Evolutionary conservation across 2,888 invertebrate genomes (phyloP), one percentile per base, ranked within the genome.

Genomic region (Tetheella fluctuosa): DNA sequence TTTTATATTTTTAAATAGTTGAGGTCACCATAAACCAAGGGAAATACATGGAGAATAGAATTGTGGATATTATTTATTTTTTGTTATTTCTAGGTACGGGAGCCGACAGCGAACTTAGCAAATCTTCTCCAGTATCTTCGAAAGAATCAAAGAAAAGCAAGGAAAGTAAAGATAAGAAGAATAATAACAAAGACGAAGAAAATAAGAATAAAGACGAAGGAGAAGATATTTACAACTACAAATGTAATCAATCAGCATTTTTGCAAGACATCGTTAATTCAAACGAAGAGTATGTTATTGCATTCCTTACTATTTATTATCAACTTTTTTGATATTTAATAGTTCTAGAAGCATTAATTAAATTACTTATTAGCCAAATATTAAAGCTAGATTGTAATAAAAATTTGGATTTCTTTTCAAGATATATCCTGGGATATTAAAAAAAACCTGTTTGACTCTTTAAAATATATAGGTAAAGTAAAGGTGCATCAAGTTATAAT

Each of bases 81-180:
- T n/a, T n/a, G n/a, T n/a, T n/a, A n/a, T 53, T 63, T 62, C 10
- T 37, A 91, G 90, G 90, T 53, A 83, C 92, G 88, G 96, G 95
- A n/a, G 95, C 96, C 5, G 97, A 96, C 58, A 97, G 97, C 81
- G 96, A 96, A 76, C 85, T 96, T 7, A 97, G 97, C 74, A 96
- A 97, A 82, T 96, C 96, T 0, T 97, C 97, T 0, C 96, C 95
- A 0, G 92, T 95, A 2, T 96, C 95, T 2, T 96, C 96, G 1
- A 96, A 96, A 77, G 97, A 97, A 79, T 96, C 96, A 0, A 96
- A 97, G 79, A 95, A 94, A 73, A 97, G 96, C 67, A 96, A 96
- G 84, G 96, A 96, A 10, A 91, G 91, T 48, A 96, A 95, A 88
- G 95, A 95, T 57, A 96, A 95, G 77, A 95, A 94, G 71, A 90